phyloP scores from a whole-genome alignment of 2,113 vertebrate species.

The Myiagra hebetior region DNA sequence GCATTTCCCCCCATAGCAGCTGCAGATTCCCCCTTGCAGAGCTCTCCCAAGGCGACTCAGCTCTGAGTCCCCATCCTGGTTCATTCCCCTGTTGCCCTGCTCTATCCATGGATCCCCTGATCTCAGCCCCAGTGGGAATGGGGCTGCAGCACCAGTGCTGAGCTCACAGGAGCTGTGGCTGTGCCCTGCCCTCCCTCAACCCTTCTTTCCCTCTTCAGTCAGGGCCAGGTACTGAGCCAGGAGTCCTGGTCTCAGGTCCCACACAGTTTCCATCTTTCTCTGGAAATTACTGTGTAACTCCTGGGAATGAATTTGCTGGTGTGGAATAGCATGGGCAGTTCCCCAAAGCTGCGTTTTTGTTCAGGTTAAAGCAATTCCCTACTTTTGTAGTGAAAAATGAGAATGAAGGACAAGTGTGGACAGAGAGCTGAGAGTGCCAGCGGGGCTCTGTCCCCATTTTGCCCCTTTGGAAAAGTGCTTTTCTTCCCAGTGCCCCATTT shows the following conservation, averaged over 20 bases:
- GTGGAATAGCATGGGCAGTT: not conserved
- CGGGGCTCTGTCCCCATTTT: fast-evolving
- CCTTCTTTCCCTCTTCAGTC: not conserved
- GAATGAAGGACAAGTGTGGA: not conserved
- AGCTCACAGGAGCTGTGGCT: not conserved
- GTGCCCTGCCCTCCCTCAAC: not conserved
- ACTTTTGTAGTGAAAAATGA: not conserved
- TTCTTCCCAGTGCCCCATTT: not conserved
- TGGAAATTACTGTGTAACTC: not conserved
- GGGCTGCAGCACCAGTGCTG: not conserved
- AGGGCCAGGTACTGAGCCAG: not conserved
- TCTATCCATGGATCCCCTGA: not conserved
- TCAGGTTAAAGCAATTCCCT: not conserved
- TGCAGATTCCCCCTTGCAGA: not conserved
- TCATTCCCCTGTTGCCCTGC: not conserved
- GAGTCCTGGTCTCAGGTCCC: not conserved
- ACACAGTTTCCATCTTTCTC: not conserved
- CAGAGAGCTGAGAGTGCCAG: not conserved
- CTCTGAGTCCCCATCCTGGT: not conserved
- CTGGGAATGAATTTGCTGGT: not conserved
- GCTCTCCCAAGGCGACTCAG: fast-evolving
- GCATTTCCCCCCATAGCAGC: not conserved
- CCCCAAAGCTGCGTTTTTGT: not conserved
- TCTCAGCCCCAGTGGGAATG: not conserved
- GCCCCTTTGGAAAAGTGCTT: not conserved